A percentile compares a stretch with the other conserved stretches of the same genome.
These are phyloP conservation scores for Drosophila nigrodunni DNA, from an alignment of 1,140 invertebrate species.

Conservation along the genomic window DNA sequence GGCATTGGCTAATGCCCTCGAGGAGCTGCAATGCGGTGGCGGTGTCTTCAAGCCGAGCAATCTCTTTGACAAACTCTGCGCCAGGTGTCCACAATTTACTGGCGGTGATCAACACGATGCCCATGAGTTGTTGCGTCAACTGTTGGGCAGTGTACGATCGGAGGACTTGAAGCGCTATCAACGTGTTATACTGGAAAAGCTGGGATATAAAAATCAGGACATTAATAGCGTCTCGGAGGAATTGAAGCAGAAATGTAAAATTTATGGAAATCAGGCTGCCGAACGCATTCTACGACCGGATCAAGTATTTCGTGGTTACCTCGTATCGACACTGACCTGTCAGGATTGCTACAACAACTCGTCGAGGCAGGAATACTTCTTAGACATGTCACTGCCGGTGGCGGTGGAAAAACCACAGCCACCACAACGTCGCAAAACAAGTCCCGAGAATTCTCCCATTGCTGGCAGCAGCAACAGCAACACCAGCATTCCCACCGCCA, in stretches of 20 bases:
- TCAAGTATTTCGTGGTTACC: conserved; percentile 94
- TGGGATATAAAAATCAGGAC: conserved; percentile 89
- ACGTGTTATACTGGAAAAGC: conserved; percentile 89
- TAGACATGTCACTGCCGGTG: conserved; percentile 97
- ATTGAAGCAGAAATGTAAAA: conserved; percentile 90
- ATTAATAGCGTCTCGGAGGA: conserved; percentile 90
- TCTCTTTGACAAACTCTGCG: conserved; percentile 91
- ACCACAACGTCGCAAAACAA: conserved; percentile 85
- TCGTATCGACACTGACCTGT: conserved; percentile 95
- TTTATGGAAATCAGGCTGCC: conserved; percentile 92
- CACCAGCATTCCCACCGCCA: not conserved
- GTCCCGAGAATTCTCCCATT: conserved; percentile 67
- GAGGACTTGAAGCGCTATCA: conserved; percentile 91
- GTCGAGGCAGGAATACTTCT: conserved; percentile 94
- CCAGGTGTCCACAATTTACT: conserved; percentile 93
- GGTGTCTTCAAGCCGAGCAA: conserved; percentile 89
- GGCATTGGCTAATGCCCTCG: conserved; percentile 88
- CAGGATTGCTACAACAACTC: conserved; percentile 94
- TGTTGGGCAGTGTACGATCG: conserved; percentile 92
- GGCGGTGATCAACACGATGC: conserved; percentile 98
- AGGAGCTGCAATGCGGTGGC: conserved; percentile 88
- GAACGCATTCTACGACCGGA: conserved; percentile 93
- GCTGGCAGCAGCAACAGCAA: not conserved
- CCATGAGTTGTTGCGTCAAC: conserved; percentile 95
- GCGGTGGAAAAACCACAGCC: conserved; percentile 90